A percentile compares a stretch with the other conserved stretches of the same genome.
These are phyloP conservation scores for Watsonalla cultraria DNA, from an alignment of 2,888 invertebrate genomes.

Conservation along the genomic window DNA sequence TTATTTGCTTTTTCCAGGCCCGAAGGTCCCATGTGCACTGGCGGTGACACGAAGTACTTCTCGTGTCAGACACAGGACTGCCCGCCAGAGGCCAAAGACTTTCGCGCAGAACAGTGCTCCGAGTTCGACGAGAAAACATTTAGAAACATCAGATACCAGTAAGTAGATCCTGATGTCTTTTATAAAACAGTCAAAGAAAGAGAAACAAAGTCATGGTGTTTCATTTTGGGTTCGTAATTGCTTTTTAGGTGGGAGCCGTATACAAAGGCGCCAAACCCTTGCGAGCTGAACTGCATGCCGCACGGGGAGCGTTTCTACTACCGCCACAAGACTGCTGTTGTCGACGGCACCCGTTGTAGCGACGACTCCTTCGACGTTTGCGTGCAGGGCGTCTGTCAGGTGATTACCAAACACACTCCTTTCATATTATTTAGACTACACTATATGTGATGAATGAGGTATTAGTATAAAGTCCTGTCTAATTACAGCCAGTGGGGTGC, in stretches of 20 bases:
- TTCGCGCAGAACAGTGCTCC: constrained; percentile 93
- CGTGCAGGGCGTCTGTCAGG: constrained; percentile 95
- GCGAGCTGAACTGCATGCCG: constrained; percentile 98
- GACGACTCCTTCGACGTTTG: constrained; percentile 93
- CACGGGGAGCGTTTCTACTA: constrained; percentile 94
- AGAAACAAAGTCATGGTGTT: neutral
- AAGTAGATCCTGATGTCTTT: constrained; percentile 17
- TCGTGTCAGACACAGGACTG: constrained; percentile 97
- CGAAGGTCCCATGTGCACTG: constrained; percentile 84
- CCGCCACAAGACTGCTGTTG: constrained; percentile 87
- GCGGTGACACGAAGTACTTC: constrained; percentile 90
- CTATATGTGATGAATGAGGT: too few relatives aligned
- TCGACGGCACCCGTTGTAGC: constrained; percentile 90
- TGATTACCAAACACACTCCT: constrained; percentile 47
- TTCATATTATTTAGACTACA: neutral
- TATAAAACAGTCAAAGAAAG: neutral
- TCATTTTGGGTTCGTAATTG: constrained; percentile 1
- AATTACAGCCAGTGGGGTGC: constrained; percentile 90
- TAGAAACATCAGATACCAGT: constrained; percentile 90
- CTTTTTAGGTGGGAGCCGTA: constrained; percentile 90
- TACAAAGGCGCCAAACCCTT: constrained; percentile 91
- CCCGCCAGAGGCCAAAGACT: constrained; percentile 87
- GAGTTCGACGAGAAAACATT: constrained; percentile 89
- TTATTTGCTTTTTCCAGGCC: constrained; percentile 58
- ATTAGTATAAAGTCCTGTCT: neutral